A percentile compares a stretch with the other conserved stretches of the same genome.
These are phyloP conservation scores for Popillia japonica DNA, from an alignment of 1,140 invertebrate species.

Conservation along the genomic window DNA sequence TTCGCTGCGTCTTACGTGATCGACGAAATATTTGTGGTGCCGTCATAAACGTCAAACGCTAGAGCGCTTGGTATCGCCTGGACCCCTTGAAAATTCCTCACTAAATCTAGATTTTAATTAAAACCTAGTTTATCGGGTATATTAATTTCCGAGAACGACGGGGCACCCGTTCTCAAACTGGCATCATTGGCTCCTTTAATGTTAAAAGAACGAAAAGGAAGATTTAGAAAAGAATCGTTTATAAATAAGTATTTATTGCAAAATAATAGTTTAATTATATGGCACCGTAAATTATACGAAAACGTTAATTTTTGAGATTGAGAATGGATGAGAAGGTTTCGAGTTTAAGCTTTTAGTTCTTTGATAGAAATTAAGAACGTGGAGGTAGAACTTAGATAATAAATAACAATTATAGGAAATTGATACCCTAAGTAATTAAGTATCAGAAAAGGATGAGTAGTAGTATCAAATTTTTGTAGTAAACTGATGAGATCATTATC, in stretches of 20 bases:
- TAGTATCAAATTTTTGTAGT: too few relatives aligned
- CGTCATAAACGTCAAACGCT: slow-evolving; percentile 26
- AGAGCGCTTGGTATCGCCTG: not conserved
- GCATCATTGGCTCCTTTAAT: not conserved
- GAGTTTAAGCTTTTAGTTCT: not conserved
- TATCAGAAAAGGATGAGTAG: too few relatives aligned
- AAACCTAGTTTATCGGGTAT: slow-evolving; percentile 20
- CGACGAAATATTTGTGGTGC: not conserved
- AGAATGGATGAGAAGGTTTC: not conserved
- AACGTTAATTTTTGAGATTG: not conserved
- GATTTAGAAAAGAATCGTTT: not conserved
- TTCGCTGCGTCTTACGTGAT: not conserved
- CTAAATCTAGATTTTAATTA: slow-evolving; percentile 29
- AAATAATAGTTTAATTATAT: not conserved
- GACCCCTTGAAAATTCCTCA: not conserved
- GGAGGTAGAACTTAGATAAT: too few relatives aligned
- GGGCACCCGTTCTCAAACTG: not conserved
- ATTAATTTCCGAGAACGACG: slow-evolving; percentile 5
- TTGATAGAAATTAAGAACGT: too few relatives aligned
- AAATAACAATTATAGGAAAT: too few relatives aligned
- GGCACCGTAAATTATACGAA: not conserved
- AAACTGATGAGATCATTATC: too few relatives aligned
- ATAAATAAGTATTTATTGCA: slow-evolving; percentile 3
- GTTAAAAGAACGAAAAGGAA: not conserved
- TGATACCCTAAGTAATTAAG: too few relatives aligned